Evolutionary conservation across 2,797 vertebrate genomes (phyloP), one percentile per base, ranked within the genome.

Genomic region (Malacoraja senta): DNA sequence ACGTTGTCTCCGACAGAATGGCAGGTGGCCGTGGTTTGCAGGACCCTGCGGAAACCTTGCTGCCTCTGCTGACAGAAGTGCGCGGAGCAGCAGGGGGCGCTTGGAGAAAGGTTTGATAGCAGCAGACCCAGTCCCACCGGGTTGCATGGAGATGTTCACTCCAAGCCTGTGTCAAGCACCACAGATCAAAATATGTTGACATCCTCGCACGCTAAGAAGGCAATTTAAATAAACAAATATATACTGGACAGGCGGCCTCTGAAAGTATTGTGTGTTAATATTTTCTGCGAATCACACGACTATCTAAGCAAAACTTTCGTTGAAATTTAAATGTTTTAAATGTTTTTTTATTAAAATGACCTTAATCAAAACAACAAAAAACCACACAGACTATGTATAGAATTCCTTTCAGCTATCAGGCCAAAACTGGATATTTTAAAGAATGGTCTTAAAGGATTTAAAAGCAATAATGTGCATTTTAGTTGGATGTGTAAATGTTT

Each of bases 51-150:
- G 94, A 94, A 44, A 91, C 90, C 94, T 94, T 94, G 94, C 93
- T 83, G 93, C 94, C 86, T 94, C 94, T 94, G 94, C 94, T 94
- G 95, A 94, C 93, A 93, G 94, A 61, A 71, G 19, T 91, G 71
- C 24, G 74, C 17, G 76, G 68, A 92, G 88, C 21, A 97, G 98
- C 96, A 97, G 98, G 98, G 97, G 98, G 98, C 97, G 97, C 98
- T 97, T 98, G 97, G 97, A 97, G 96, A 96, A 98, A 98, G 97
- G 95, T 97, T 96, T 97, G 98, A 97, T 96, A 95, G 94, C 94
- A 77, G 53, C 94, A 63, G 94, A 93, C 93, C 93, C 94, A 94
- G 93, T 94, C 93, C 93, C 93, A 21, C 19, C 7, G 19, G 24
- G 24, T 24, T 2, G 3, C 24, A 72, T 94, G 95, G 93, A 95